A percentile compares a stretch with the other conserved stretches of the same genome.
Evolutionary conservation across 2,113 vertebrate species (phyloP).

Genomic region (Callipepla californica): DNA sequence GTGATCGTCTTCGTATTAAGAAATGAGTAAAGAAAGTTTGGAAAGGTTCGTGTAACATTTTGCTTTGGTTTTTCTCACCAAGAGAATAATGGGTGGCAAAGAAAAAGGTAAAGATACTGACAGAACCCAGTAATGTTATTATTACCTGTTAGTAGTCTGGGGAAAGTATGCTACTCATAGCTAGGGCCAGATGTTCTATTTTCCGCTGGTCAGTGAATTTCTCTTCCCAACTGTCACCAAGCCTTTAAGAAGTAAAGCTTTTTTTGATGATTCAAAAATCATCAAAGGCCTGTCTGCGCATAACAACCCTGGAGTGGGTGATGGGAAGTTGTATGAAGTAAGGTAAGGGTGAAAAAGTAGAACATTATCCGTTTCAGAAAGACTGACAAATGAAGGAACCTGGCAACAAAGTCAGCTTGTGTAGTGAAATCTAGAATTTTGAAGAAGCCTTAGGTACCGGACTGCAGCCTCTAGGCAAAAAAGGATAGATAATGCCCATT

Average conservation of each 20-base stretch:
- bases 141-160: neutral
- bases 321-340: neutral
- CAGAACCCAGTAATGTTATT: neutral
- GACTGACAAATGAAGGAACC: neutral
- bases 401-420: neutral
- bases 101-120: neutral
- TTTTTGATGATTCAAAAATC: neutral
- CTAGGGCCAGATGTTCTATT: neutral
- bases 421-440: neutral
- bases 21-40: constrained; percentile 26
- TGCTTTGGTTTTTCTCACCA: neutral
- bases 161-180: neutral
- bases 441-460: neutral
- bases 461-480: neutral
- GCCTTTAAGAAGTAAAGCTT: neutral
- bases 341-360: neutral
- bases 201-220: neutral
- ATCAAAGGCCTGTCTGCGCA: neutral
- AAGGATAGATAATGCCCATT: neutral
- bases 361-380: neutral
- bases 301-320: neutral
- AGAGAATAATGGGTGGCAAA: neutral
- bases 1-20: constrained; percentile 34
- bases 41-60: constrained; percentile 21
- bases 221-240: neutral